A percentile compares a stretch with the other conserved stretches of the same genome.
Conservation (phyloP, 2,113 vertebrate species). For the Australoheros scitulus region DNA sequence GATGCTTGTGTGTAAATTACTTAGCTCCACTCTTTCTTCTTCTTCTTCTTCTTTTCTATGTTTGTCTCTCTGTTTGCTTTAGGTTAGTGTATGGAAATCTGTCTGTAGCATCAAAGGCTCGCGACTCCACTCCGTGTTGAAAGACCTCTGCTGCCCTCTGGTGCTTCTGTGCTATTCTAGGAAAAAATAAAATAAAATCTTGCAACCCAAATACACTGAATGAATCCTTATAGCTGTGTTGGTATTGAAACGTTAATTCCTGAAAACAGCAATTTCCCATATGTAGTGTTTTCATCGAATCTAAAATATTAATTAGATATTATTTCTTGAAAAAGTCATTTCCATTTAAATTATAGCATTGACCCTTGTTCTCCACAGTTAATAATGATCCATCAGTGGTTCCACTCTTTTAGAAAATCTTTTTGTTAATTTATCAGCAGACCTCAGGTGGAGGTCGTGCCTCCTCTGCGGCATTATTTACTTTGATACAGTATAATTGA, state of each 20-base stretch:
- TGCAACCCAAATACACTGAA: neutral
- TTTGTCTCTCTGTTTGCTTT: neutral
- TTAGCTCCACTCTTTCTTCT: neutral
- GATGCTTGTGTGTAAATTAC: neutral
- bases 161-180: neutral
- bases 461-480: neutral
- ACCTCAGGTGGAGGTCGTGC: neutral
- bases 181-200: neutral
- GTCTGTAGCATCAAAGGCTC: neutral
- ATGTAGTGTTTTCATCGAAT: neutral
- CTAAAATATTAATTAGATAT: neutral
- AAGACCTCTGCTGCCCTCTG: constrained; percentile 71
- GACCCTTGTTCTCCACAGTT: too few relatives aligned
- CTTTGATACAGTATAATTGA: neutral
- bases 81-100: neutral
- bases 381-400: neutral
- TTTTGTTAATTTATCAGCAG: neutral
- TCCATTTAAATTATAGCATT: neutral
- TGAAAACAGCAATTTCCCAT: neutral
- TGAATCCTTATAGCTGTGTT: neutral
- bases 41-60: neutral
- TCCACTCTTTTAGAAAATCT: neutral
- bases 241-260: neutral
- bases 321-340: neutral
- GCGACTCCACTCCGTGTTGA: neutral